Percentiles rank a stretch among this genome's conserved stretches.
These are phyloP conservation scores for Colius striatus DNA, from an alignment of 2,113 vertebrate genomes.

Conservation along the genomic window DNA sequence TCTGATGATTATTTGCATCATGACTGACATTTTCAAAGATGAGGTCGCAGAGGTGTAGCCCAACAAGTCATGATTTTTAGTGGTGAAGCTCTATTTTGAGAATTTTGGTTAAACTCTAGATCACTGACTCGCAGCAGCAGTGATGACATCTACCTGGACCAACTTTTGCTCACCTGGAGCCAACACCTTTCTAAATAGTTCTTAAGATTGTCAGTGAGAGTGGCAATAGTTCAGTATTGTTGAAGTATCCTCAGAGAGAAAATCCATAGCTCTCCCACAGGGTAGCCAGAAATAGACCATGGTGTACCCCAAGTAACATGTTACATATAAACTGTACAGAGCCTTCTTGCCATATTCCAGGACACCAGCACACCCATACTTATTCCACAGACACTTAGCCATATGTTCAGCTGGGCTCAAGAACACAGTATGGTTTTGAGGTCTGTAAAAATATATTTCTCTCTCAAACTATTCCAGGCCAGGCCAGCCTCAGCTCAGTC, in stretches of 20 bases:
- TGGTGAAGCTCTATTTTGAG: not conserved
- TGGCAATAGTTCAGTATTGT: not conserved
- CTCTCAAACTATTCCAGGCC: not conserved
- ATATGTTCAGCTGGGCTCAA: not conserved
- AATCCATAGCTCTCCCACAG: not conserved
- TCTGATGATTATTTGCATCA: not conserved
- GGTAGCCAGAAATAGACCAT: not conserved
- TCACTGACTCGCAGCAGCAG: not conserved
- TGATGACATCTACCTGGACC: not conserved
- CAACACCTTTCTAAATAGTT: not conserved
- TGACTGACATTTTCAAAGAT: not conserved
- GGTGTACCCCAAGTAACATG: not conserved
- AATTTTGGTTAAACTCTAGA: not conserved
- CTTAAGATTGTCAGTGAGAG: not conserved
- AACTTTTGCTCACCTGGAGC: not conserved
- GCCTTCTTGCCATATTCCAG: not conserved
- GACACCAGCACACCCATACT: not conserved
- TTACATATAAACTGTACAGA: not conserved
- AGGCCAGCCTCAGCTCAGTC: not conserved
- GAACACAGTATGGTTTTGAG: not conserved
- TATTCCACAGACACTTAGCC: not conserved
- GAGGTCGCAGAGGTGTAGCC: not conserved
- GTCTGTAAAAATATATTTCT: not conserved
- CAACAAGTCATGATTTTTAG: not conserved
- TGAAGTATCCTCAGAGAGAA: not conserved